phyloP scores from a whole-genome alignment of 2,113 vertebrate genomes.

The Struthidea cinerea region DNA sequence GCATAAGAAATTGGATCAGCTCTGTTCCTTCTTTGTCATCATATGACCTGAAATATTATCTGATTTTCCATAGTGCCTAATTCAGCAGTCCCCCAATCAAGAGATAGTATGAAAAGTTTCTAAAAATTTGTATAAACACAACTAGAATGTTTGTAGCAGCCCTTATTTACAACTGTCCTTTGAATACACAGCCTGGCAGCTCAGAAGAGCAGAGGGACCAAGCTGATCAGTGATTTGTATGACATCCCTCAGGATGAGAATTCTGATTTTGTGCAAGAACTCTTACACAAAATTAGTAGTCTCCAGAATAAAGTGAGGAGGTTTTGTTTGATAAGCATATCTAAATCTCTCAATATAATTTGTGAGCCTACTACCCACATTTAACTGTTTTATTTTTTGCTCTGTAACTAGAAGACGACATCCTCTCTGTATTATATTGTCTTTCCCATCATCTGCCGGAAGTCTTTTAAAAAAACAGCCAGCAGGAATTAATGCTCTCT shows the following conservation, averaged over 20 bases:
- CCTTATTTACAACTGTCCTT: background rate
- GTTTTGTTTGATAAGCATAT: background rate
- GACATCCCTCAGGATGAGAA: background rate
- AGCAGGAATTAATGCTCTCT: background rate
- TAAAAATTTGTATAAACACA: background rate
- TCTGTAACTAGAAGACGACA: background rate
- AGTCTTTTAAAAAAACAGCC: background rate
- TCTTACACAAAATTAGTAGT: background rate
- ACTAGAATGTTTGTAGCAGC: background rate
- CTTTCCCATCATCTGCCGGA: background rate
- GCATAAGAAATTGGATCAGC: background rate
- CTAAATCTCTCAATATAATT: background rate
- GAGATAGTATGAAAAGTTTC: background rate
- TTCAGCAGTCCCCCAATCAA: background rate
- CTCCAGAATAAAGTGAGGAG: background rate
- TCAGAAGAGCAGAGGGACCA: background rate
- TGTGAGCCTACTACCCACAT: background rate
- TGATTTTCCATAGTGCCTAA: background rate
- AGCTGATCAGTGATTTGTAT: background rate
- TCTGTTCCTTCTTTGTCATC: background rate
- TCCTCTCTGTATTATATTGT: background rate
- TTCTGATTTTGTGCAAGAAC: background rate
- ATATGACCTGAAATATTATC: background rate
- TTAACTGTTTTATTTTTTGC: background rate
- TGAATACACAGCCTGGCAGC: background rate